A percentile compares a stretch with the other conserved stretches of the same genome.
Evolutionary conservation across 2,113 vertebrate genomes (phyloP).

Genomic region (Tychaedon coryphoeus): DNA sequence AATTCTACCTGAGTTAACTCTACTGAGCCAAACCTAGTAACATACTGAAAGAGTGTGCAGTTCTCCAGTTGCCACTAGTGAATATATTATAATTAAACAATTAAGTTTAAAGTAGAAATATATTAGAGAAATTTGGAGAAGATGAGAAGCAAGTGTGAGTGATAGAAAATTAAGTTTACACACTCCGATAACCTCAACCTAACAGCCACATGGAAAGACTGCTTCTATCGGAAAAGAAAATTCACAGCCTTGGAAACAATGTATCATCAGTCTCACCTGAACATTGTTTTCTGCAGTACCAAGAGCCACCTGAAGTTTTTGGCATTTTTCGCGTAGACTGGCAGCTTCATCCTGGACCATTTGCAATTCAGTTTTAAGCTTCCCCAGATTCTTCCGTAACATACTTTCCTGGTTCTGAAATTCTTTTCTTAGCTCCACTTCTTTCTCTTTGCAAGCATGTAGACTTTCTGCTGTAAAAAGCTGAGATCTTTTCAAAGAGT

Average conservation of each 20-base stretch:
- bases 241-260: neutral
- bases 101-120: neutral
- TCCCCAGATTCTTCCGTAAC: conserved; percentile 88
- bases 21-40: neutral
- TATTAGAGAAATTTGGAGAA: neutral
- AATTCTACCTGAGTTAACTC: neutral
- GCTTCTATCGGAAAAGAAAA: neutral
- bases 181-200: neutral
- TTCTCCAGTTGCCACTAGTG: neutral
- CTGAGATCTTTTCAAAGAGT: conserved; percentile 95
- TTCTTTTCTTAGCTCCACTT: conserved; percentile 90
- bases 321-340: conserved; percentile 87
- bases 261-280: conserved; percentile 76
- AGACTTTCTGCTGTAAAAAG: conserved; percentile 94
- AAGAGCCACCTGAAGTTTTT: conserved; percentile 88
- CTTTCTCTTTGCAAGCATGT: conserved; percentile 93
- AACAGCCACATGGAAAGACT: neutral
- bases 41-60: neutral
- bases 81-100: neutral
- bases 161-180: neutral
- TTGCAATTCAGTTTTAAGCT: conserved; percentile 84
- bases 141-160: neutral
- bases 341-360: conserved; percentile 90
- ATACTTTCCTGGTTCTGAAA: conserved; percentile 93
- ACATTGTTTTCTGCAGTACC: conserved; percentile 80